phyloP scores from a whole-genome alignment of 2,113 vertebrate species.

The Cygnus buccinator region DNA sequence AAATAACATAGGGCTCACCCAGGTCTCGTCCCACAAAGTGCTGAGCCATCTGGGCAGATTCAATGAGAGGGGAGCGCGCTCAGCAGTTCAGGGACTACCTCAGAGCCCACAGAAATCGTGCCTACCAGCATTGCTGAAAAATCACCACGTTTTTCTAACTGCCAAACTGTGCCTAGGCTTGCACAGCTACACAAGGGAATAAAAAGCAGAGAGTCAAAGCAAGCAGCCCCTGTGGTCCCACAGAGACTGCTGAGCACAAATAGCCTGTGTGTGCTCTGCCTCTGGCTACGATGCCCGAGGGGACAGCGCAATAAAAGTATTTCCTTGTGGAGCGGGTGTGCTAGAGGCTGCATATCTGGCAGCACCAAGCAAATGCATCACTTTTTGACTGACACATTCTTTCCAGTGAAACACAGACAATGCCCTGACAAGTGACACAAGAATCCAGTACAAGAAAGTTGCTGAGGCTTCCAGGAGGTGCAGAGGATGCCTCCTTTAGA shows the following conservation, averaged over 20 bases:
- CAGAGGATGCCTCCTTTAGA: too few relatives aligned
- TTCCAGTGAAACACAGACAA: too few relatives aligned
- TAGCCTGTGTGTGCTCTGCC: not conserved
- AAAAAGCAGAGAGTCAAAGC: not conserved
- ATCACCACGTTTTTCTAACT: not conserved
- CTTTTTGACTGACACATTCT: too few relatives aligned
- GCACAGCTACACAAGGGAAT: not conserved
- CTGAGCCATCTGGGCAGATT: not conserved
- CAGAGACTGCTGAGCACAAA: not conserved
- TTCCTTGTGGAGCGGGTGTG: not conserved
- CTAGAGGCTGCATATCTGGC: not conserved
- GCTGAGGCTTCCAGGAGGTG: too few relatives aligned
- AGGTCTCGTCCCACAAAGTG: not conserved
- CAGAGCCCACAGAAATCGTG: not conserved
- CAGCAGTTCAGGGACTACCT: not conserved
- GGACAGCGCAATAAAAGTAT: too few relatives aligned
- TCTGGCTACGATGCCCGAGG: too few relatives aligned
- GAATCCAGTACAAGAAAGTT: too few relatives aligned
- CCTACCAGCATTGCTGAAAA: not conserved
- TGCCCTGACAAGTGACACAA: too few relatives aligned
- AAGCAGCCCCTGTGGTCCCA: not conserved
- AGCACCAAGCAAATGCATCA: too few relatives aligned
- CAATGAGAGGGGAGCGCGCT: accelerated
- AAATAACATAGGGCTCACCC: not conserved
- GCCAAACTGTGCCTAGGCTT: not conserved